Percentiles rank a stretch among this genome's conserved stretches.
Conservation (phyloP, 2,113 vertebrate species). For the Crotalus viridis region DNA sequence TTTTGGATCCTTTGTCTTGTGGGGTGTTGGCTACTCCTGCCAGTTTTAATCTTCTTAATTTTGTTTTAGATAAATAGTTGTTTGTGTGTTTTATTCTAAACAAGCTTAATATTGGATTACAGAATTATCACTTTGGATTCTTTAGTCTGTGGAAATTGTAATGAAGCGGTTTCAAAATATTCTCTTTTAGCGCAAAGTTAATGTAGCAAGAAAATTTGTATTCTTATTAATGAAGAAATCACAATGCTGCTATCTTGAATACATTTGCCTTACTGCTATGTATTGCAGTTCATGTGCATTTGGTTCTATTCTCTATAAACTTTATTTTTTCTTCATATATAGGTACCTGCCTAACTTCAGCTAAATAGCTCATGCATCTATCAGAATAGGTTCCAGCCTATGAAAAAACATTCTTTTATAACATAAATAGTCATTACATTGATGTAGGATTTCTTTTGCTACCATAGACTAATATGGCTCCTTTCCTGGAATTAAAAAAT, state of each 20-base stretch:
- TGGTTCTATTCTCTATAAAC: background rate
- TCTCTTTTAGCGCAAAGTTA: background rate
- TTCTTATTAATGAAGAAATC: background rate
- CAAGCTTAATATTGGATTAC: background rate
- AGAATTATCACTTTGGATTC: background rate
- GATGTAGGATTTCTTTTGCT: background rate
- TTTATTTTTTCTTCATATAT: background rate
- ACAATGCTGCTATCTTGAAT: background rate
- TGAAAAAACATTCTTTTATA: background rate
- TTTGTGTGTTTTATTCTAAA: background rate
- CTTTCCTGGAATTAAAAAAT: background rate
- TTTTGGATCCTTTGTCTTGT: too few relatives aligned
- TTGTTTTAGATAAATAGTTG: background rate
- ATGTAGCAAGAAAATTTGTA: background rate
- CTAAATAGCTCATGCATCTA: background rate
- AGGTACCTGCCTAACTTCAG: background rate
- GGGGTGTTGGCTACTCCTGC: too few relatives aligned
- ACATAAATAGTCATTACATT: background rate
- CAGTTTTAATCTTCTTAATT: background rate
- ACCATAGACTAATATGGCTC: background rate
- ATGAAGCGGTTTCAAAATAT: background rate
- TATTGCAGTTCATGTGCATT: background rate
- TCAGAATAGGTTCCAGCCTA: background rate
- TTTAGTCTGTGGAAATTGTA: background rate
- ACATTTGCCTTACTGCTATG: background rate